A percentile compares a stretch with the other conserved stretches of the same genome.
Conservation (phyloP, 2,888 invertebrate species). For the Psylliodes chrysocephalus region DNA sequence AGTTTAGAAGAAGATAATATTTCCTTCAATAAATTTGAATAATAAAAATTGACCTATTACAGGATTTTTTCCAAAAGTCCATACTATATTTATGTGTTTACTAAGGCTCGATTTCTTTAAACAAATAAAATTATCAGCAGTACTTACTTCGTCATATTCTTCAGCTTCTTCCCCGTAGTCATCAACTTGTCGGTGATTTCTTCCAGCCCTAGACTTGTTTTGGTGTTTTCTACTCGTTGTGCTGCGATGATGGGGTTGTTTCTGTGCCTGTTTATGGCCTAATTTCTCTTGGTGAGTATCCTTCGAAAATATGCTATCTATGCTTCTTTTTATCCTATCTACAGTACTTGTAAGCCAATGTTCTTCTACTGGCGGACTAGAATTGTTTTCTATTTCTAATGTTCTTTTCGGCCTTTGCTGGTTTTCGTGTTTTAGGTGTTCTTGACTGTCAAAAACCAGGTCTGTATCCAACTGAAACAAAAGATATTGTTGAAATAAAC, state of each 20-base stretch:
- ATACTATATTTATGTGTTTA: too few species aligned
- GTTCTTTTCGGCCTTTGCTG: slow-evolving; percentile 54
- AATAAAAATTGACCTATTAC: too few species aligned
- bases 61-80: too few species aligned
- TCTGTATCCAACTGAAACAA: slow-evolving; percentile 62
- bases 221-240: slow-evolving; percentile 39
- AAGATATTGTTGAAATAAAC: not conserved
- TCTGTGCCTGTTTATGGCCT: slow-evolving; percentile 21
- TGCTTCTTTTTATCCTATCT: slow-evolving; percentile 62
- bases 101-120: too few species aligned
- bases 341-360: slow-evolving; percentile 60
- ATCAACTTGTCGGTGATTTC: slow-evolving; percentile 41
- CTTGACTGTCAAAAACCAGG: slow-evolving; percentile 61
- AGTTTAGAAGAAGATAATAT: too few species aligned
- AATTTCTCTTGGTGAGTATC: slow-evolving; percentile 28
- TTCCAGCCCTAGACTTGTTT: slow-evolving; percentile 13
- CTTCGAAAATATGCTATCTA: slow-evolving; percentile 50
- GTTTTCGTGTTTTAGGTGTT: slow-evolving; percentile 51
- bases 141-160: slow-evolving; percentile 24
- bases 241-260: slow-evolving; percentile 50
- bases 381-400: slow-evolving; percentile 41
- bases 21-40: too few species aligned
- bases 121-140: too few species aligned
- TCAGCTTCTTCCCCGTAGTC: not conserved
- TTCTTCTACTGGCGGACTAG: slow-evolving; percentile 55